Percentiles rank a stretch among this genome's conserved stretches.
Conservation (phyloP, 2,888 invertebrate species). For the Tortricodes alternella region DNA sequence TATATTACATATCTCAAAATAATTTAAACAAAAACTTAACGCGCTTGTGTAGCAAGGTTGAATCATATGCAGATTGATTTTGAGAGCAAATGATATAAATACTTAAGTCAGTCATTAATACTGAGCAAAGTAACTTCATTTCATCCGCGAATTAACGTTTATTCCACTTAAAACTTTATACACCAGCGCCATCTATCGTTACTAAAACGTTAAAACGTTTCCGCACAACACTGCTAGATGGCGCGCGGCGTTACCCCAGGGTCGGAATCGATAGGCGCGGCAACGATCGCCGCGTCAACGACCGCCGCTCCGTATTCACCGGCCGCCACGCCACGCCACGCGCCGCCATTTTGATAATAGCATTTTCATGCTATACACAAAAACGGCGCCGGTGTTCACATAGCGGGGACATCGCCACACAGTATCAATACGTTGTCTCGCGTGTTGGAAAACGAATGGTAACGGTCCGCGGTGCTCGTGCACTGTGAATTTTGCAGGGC, state of each 20-base stretch:
- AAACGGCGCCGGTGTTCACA: conserved; percentile 30
- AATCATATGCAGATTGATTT: too few species aligned
- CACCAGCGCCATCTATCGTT: conserved; percentile 51
- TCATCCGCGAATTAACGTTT: too few species aligned
- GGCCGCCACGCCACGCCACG: conserved; percentile 52
- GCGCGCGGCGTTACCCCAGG: conserved; percentile 48
- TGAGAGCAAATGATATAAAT: too few species aligned
- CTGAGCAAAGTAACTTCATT: too few species aligned
- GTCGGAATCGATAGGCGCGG: conserved; percentile 53
- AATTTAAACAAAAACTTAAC: too few species aligned
- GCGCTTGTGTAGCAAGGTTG: too few species aligned
- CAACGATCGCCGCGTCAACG: conserved; percentile 64
- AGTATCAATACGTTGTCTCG: not conserved
- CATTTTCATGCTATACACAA: conserved; percentile 45
- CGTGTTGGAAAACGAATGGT: conserved; percentile 15
- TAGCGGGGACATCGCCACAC: not conserved
- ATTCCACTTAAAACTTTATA: not conserved
- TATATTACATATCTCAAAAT: too few species aligned
- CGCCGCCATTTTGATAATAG: conserved; percentile 78
- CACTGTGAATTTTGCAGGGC: conserved; percentile 21
- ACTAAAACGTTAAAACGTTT: conserved; percentile 28
- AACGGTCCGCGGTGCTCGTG: conserved; percentile 18
- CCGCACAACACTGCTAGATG: conserved; percentile 49
- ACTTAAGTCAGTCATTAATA: too few species aligned
- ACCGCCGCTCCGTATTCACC: conserved; percentile 57